A percentile compares a stretch with the other conserved stretches of the same genome.
These are phyloP conservation scores for Sternotherus odoratus DNA, from an alignment of 2,797 vertebrate genomes.

Conservation along the genomic window DNA sequence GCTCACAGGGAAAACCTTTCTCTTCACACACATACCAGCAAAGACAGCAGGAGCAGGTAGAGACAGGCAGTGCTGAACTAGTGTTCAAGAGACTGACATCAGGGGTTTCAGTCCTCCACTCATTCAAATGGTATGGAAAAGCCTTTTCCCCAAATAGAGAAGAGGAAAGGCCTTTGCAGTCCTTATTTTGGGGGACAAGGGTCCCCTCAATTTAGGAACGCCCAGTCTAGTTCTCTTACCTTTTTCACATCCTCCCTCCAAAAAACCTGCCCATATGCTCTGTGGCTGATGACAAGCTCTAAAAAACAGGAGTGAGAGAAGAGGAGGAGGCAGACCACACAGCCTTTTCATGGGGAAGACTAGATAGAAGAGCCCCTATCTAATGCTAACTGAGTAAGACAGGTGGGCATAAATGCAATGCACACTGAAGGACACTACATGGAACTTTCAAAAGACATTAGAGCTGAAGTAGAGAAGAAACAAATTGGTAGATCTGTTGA, in stretches of 20 bases:
- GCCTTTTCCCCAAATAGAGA: neutral
- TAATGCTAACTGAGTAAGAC: neutral
- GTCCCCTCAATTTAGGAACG: neutral
- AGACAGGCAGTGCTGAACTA: conserved; percentile 58
- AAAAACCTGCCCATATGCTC: neutral
- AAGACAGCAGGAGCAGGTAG: conserved; percentile 74
- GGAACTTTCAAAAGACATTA: neutral
- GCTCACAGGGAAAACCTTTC: conserved; percentile 75
- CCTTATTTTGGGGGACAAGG: neutral
- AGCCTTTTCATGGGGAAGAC: neutral
- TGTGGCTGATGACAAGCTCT: neutral
- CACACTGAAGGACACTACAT: neutral
- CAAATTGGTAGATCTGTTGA: neutral
- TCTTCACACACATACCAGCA: conserved; percentile 64
- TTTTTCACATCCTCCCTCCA: neutral
- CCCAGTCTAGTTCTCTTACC: neutral
- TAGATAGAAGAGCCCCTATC: neutral
- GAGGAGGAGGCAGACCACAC: neutral
- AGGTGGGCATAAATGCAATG: neutral
- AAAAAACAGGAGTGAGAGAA: neutral
- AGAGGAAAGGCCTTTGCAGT: neutral
- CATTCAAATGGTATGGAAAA: conserved; percentile 39
- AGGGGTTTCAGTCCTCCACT: neutral
- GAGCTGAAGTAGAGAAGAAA: neutral
- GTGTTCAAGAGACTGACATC: neutral